Evolutionary conservation across 2,888 invertebrate genomes (phyloP), one percentile per base, ranked within the genome.

Genomic region (Diplolepis rosae): DNA sequence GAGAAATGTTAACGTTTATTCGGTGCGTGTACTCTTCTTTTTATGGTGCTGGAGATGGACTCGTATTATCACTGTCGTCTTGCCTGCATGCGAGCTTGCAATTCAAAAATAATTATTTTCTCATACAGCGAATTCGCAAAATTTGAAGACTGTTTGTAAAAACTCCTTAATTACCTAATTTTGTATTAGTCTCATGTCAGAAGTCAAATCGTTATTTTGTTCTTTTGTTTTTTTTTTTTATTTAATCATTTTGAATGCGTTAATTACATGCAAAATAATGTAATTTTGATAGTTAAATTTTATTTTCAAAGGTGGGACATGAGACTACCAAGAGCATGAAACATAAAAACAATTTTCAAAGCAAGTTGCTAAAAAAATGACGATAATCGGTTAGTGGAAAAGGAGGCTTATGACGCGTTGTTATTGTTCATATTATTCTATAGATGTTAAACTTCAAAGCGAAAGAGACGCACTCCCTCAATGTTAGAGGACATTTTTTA

Each of bases 351-450:
- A 52, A 65, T 56, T 51, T 13, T n/a, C n/a, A n/a, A n/a, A n/a
- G n/a, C n/a, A n/a, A n/a, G n/a, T n/a, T n/a, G n/a, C n/a, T n/a
- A n/a, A n/a, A n/a, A n/a, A n/a, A n/a, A n/a, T n/a, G n/a, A 65
- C 30, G 61, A 66, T 45, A 42, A 68, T 65, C 28, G 35, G 39
- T 61, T 27, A 15, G 22, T 28, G 42, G 68, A 42, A 45, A 27
- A 45, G 35, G 61, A 30, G 50, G 69, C 69, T 54, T 66, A 68
- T 42, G 67, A 68, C 76, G 77, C 77, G 71, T 82, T 80, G 79
- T 83, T 79, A 76, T 83, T 82, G 80, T 80, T 82, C 78, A 82
- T 81, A 80, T 81, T 83, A 81, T 80, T 81, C 80, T 81, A 77
- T 81, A 82, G 79, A 74, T 72, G 78, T 76, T 77, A 79, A 80